Conservation (phyloP, 2,888 invertebrate genomes). For the Ephialtes manifestator region DNA sequence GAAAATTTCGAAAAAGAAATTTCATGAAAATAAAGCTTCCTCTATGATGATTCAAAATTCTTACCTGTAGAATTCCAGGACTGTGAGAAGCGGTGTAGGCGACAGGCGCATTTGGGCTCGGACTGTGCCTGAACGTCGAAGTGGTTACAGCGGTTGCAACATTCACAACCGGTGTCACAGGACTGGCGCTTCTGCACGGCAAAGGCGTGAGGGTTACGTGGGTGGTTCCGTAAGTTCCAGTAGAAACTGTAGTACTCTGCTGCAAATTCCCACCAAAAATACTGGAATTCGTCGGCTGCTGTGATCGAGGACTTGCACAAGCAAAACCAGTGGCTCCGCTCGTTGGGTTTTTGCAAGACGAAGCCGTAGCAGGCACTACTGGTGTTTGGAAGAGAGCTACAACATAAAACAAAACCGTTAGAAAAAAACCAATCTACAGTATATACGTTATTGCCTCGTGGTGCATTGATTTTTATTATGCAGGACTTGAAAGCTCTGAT, state of each 20-base stretch:
- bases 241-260: slow-evolving; percentile 87
- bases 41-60: too few relatives aligned
- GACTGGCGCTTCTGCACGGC: slow-evolving; percentile 82
- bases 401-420: slow-evolving; percentile 19
- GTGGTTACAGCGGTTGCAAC: slow-evolving; percentile 77
- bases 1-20: too few relatives aligned
- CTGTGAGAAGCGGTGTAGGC: slow-evolving; percentile 81
- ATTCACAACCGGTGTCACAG: slow-evolving; percentile 76
- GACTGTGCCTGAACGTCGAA: slow-evolving; percentile 82
- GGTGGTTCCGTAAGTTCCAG: slow-evolving; percentile 87
- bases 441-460: not conserved
- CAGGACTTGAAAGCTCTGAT: slow-evolving; percentile 28
- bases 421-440: not conserved
- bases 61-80: slow-evolving; percentile 82
- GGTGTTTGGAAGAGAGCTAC: slow-evolving; percentile 91
- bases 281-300: slow-evolving; percentile 79
- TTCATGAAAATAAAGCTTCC: too few relatives aligned
- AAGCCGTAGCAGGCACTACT: slow-evolving; percentile 82
- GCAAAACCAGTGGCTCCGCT: slow-evolving; percentile 76
- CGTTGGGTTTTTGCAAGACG: slow-evolving; percentile 77
- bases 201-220: slow-evolving; percentile 86
- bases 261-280: slow-evolving; percentile 84
- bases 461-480: slow-evolving; percentile 8
- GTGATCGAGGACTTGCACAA: slow-evolving; percentile 85
- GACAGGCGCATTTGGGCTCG: slow-evolving; percentile 81